A percentile compares a stretch with the other conserved stretches of the same genome.
Evolutionary conservation across 2,888 invertebrate species (phyloP).

Genomic region (Orthosia incerta): DNA sequence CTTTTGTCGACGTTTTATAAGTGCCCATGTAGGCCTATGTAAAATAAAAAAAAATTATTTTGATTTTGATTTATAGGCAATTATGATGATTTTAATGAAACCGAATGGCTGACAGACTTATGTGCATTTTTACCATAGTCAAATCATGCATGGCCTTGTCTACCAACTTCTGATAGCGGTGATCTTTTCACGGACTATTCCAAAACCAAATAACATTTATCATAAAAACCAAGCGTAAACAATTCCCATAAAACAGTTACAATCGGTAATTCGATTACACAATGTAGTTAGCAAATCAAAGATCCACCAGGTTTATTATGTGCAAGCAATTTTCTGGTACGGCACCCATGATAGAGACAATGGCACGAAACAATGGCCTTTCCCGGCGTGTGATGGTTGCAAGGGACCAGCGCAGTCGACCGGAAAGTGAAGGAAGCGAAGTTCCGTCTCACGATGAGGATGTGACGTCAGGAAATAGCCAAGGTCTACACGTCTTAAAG

Average conservation of each 20-base stretch:
- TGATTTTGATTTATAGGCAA: no score
- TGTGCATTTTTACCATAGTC: background rate
- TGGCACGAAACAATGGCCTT: conserved; percentile 78
- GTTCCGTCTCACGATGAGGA: conserved; percentile 79
- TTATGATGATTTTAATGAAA: background rate
- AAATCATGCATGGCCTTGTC: background rate
- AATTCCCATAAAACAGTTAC: conserved; percentile 26
- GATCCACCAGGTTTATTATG: conserved; percentile 22
- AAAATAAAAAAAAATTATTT: no score
- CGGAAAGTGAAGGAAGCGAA: conserved; percentile 84
- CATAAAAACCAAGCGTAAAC: conserved; percentile 21
- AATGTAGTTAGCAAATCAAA: conserved; percentile 47
- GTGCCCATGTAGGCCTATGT: no score
- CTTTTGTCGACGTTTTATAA: no score
- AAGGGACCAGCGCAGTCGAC: conserved; percentile 76
- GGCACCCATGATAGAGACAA: conserved; percentile 69
- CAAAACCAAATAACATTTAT: conserved; percentile 13
- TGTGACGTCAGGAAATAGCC: conserved; percentile 69
- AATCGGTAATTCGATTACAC: conserved; percentile 37
- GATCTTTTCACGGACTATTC: background rate
- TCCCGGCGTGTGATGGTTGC: conserved; percentile 71
- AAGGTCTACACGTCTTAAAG: conserved; percentile 59
- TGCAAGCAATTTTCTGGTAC: conserved; percentile 65
- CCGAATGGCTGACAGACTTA: background rate
- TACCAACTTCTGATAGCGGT: background rate